A percentile compares a stretch with the other conserved stretches of the same genome.
These are phyloP conservation scores for Oceanodroma tethys DNA, from an alignment of 2,113 vertebrate genomes.

Conservation along the genomic window DNA sequence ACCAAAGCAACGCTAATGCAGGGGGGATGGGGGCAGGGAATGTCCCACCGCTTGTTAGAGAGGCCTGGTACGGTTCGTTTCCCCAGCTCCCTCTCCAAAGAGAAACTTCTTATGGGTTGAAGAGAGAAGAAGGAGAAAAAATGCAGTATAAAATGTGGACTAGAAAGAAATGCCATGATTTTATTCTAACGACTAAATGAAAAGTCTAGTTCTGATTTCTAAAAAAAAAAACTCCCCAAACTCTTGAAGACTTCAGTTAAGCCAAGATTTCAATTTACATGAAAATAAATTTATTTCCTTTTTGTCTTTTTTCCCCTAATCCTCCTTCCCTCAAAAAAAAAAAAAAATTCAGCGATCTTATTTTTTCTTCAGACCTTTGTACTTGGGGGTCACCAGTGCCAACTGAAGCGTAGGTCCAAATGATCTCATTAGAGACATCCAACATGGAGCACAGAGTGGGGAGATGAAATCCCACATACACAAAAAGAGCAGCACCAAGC, in stretches of 20 bases:
- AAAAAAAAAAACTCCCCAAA: neutral
- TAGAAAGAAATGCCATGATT: fast-evolving
- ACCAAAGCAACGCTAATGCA: fast-evolving
- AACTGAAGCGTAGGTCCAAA: neutral
- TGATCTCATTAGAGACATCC: neutral
- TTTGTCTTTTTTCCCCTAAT: neutral
- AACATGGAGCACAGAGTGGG: neutral
- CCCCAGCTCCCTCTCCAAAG: neutral
- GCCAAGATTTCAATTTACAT: neutral
- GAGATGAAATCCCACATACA: neutral
- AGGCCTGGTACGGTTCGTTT: neutral
- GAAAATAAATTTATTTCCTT: neutral
- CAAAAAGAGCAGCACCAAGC: neutral
- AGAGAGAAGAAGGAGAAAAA: neutral
- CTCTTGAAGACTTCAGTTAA: neutral
- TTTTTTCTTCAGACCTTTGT: neutral
- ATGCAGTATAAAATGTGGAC: neutral
- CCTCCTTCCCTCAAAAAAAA: fast-evolving
- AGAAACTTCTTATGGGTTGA: fast-evolving
- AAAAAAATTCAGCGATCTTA: neutral
- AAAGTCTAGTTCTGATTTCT: neutral
- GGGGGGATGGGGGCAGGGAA: too few species aligned
- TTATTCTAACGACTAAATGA: neutral
- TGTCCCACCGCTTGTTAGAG: fast-evolving
- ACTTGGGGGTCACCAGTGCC: neutral